These are phyloP conservation scores for Pristionchus maxplancki DNA, from an alignment of 2,888 invertebrate species.

Conservation along the genomic window DNA sequence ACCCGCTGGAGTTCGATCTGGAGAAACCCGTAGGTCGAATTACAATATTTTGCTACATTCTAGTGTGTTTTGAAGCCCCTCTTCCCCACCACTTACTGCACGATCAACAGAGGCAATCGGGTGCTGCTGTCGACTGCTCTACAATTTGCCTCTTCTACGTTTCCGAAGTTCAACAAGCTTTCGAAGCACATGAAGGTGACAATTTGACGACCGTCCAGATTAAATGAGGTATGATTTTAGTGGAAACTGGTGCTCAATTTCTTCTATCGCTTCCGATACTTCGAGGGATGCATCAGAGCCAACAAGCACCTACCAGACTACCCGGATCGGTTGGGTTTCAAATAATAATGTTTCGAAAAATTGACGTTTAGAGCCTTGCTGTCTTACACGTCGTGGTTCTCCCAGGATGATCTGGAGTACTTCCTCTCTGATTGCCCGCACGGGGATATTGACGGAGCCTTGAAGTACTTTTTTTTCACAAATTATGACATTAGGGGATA, in stretches of 20 bases:
- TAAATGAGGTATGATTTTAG: too few species aligned
- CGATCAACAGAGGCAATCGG: not conserved
- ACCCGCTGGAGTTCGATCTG: not conserved
- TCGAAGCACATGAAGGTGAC: not conserved
- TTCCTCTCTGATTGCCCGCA: not conserved
- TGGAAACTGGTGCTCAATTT: not conserved
- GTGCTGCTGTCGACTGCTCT: not conserved
- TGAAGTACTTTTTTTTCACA: too few species aligned
- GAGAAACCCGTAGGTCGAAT: not conserved
- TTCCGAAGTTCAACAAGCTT: not conserved
- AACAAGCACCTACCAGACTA: not conserved
- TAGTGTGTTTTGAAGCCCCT: too few species aligned
- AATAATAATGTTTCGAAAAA: too few species aligned
- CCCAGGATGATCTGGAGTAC: not conserved
- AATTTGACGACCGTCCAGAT: not conserved
- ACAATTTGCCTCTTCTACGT: not conserved
- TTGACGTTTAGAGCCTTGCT: not conserved
- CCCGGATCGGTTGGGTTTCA: not conserved
- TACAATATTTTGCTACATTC: not conserved
- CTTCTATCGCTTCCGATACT: conserved; percentile 1
- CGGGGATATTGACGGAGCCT: not conserved
- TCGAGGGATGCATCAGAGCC: not conserved
- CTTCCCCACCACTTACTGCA: not conserved
- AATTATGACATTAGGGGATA: too few species aligned
- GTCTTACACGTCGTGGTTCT: not conserved